Conservation (phyloP, 1,140 invertebrate species). For the Sycobia sp. region DNA sequence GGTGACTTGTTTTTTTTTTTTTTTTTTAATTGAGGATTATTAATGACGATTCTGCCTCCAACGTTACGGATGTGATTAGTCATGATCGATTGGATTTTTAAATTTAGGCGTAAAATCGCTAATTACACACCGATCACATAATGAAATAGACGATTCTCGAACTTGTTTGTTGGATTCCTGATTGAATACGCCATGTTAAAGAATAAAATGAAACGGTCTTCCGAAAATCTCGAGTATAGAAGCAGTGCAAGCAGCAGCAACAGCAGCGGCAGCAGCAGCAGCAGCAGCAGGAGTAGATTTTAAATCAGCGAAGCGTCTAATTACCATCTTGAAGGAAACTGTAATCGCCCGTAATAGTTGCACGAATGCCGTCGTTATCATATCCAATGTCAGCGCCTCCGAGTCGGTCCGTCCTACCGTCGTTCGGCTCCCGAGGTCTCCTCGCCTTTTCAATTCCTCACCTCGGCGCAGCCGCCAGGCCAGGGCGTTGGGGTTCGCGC, state of each 20-base stretch:
- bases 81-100: conserved; percentile 43
- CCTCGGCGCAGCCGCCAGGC: neutral
- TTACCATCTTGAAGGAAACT: conserved; percentile 40
- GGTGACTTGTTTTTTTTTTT: neutral
- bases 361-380: conserved; percentile 44
- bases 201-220: too few relatives aligned
- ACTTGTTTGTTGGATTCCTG: too few relatives aligned
- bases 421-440: conserved; percentile 21
- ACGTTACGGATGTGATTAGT: conserved; percentile 50
- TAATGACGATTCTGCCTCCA: conserved; percentile 38
- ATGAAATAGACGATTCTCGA: conserved; percentile 47
- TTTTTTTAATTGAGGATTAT: conserved; percentile 30
- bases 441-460: conserved; percentile 4
- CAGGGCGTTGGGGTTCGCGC: neutral
- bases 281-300: neutral
- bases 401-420: too few relatives aligned
- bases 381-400: conserved; percentile 41
- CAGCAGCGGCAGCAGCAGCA: neutral
- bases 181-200: too few relatives aligned
- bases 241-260: neutral
- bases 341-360: conserved; percentile 43
- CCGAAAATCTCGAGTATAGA: too few relatives aligned
- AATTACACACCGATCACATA: conserved; percentile 45
- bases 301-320: conserved; percentile 36
- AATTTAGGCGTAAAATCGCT: conserved; percentile 42